Evolutionary conservation across 2,113 vertebrate species (phyloP).

Genomic region (Catagonus wagneri): DNA sequence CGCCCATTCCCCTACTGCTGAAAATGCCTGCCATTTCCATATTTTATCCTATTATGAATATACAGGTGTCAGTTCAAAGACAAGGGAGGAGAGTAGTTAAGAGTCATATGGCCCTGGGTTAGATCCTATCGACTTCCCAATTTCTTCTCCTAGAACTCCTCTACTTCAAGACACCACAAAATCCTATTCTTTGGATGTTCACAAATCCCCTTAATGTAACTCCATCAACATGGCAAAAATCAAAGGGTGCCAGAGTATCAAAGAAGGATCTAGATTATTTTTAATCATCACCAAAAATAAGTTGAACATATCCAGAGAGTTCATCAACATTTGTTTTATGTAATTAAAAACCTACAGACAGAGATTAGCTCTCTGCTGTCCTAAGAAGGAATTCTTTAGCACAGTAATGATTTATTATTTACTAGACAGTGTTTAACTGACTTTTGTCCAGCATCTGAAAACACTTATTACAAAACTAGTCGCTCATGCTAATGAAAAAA

Average conservation of each 20-base stretch:
- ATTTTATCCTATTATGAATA: not conserved
- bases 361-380: slow-evolving; percentile 80
- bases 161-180: not conserved
- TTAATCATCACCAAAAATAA: slow-evolving; percentile 66
- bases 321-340: slow-evolving; percentile 80
- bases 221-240: not conserved
- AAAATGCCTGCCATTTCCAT: not conserved
- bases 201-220: not conserved
- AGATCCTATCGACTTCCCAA: not conserved
- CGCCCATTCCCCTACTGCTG: not conserved
- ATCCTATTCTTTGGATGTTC: not conserved
- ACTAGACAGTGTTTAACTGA: slow-evolving; percentile 76
- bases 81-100: not conserved
- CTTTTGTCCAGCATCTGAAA: slow-evolving; percentile 69
- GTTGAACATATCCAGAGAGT: slow-evolving; percentile 70
- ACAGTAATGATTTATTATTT: slow-evolving; percentile 81
- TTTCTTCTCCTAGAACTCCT: slow-evolving; percentile 39
- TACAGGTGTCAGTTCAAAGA: not conserved
- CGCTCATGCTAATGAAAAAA: slow-evolving; percentile 82
- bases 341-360: slow-evolving; percentile 84
- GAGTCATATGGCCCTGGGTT: not conserved
- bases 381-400: slow-evolving; percentile 60
- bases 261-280: not conserved
- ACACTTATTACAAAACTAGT: slow-evolving; percentile 74
- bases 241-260: not conserved